phyloP scores from a whole-genome alignment of 1,140 invertebrate genomes.

The Goniozus legneri region DNA sequence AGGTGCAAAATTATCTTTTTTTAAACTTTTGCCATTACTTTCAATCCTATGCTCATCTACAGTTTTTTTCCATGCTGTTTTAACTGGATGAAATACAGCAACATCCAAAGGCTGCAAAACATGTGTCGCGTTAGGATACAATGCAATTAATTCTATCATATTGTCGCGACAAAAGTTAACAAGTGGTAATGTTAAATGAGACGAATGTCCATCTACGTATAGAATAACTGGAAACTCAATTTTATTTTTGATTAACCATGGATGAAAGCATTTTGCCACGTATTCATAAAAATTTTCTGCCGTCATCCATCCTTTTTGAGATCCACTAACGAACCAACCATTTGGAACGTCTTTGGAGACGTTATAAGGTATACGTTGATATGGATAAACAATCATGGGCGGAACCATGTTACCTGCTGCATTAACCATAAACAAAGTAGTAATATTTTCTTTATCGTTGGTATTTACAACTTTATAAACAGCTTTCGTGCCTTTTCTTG shows the following conservation, averaged over 20 bases:
- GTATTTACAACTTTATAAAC: constrained; percentile 32
- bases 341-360: no score
- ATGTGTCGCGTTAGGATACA: neutral
- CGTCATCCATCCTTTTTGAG: constrained; percentile 1
- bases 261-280: constrained; percentile 2
- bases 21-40: no score
- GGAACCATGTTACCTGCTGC: neutral
- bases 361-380: neutral
- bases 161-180: neutral
- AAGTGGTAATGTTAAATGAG: neutral
- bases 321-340: neutral
- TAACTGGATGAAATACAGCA: neutral
- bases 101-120: neutral
- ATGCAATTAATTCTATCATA: constrained; percentile 4
- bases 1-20: no score
- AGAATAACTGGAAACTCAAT: no score
- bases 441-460: constrained; percentile 28
- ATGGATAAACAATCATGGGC: constrained; percentile 2
- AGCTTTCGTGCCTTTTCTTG: constrained; percentile 29
- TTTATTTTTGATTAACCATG: neutral
- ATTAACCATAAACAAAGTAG: constrained; percentile 26
- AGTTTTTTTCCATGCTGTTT: no score
- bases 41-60: no score
- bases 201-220: constrained; percentile 1
- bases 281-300: constrained; percentile 2